These are phyloP conservation scores for Prunella fulvescens DNA, from an alignment of 2,113 vertebrate genomes.

Conservation along the genomic window DNA sequence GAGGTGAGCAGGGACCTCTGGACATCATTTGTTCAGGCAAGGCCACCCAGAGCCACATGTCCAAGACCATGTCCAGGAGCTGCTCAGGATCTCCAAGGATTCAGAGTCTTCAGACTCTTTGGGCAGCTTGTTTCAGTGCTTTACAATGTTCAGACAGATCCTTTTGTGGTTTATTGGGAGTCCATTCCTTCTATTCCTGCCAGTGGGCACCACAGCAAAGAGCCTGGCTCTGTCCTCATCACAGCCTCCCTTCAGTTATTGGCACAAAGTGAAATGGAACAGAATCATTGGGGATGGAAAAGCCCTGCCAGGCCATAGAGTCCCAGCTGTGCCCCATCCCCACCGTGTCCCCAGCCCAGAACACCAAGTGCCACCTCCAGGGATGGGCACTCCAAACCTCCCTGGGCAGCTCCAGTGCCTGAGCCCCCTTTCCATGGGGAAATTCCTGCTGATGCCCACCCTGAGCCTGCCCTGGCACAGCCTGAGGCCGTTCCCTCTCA, in stretches of 20 bases:
- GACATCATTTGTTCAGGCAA: background rate
- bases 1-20: background rate
- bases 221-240: background rate
- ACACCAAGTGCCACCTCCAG: background rate
- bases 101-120: background rate
- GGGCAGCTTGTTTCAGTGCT: background rate
- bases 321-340: accelerated
- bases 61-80: background rate
- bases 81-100: background rate
- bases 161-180: background rate
- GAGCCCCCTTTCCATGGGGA: background rate
- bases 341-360: background rate
- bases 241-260: background rate
- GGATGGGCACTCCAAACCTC: background rate
- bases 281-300: accelerated
- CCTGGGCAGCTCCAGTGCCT: background rate
- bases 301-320: accelerated
- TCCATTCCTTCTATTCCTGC: background rate
- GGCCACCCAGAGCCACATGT: background rate
- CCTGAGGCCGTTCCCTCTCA: background rate
- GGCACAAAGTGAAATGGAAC: background rate
- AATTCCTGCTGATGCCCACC: background rate
- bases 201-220: background rate
- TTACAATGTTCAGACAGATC: background rate
- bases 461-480: background rate